Percentiles rank a stretch among this genome's conserved stretches.
phyloP scores from a whole-genome alignment of 2,797 vertebrate species.

The Enteromius treurensis region DNA sequence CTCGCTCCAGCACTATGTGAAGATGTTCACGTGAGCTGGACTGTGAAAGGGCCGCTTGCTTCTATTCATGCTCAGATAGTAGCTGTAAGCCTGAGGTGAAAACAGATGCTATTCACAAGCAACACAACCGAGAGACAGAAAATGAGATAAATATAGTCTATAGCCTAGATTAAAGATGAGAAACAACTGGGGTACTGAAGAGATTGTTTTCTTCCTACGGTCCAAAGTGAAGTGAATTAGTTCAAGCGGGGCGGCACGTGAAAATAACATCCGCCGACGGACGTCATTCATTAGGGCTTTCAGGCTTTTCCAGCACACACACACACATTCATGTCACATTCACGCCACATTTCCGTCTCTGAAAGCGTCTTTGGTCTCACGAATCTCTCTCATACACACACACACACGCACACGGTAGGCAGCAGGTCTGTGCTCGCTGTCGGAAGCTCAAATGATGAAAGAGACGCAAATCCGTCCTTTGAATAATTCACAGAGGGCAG shows the following conservation, averaged over 20 bases:
- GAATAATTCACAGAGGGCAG: conserved; percentile 33
- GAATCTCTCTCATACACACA: conserved; percentile 4
- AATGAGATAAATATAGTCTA: conserved; percentile 8
- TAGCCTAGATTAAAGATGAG: neutral
- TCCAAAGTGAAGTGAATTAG: conserved; percentile 12
- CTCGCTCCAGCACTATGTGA: neutral
- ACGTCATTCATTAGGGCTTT: conserved; percentile 18
- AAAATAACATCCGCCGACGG: conserved; percentile 23
- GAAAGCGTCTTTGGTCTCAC: neutral
- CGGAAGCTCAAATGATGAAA: conserved; percentile 31
- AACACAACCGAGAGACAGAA: conserved; percentile 4
- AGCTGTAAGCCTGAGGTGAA: conserved; percentile 16
- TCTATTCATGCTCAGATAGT: conserved; percentile 18
- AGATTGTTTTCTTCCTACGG: neutral
- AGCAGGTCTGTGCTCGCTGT: neutral
- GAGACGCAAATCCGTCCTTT: conserved; percentile 10
- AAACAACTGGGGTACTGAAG: neutral
- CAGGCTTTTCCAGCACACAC: conserved; percentile 10
- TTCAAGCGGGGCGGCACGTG: neutral
- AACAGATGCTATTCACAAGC: conserved; percentile 19
- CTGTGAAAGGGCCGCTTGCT: conserved; percentile 9
- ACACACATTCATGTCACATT: conserved; percentile 2
- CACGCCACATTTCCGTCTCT: neutral
- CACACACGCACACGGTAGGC: conserved; percentile 3
- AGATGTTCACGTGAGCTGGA: neutral